phyloP scores from a whole-genome alignment of 2,888 invertebrate genomes.

The Orthosia cruda region DNA sequence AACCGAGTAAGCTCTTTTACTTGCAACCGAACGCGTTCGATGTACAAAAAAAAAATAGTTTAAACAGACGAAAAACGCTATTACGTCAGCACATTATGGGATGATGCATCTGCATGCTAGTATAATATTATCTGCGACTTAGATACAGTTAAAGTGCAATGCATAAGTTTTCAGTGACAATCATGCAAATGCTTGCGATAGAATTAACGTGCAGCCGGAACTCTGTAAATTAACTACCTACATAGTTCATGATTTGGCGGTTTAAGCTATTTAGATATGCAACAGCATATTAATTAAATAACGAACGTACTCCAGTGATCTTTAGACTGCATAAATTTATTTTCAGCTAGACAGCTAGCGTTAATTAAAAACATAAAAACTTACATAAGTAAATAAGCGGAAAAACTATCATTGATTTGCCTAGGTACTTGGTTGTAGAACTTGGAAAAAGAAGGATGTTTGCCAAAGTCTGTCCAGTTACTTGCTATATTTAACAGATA shows the following conservation, averaged over 20 bases:
- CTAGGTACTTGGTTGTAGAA: background rate
- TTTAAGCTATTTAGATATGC: background rate
- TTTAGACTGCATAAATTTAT: background rate
- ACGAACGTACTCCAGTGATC: background rate
- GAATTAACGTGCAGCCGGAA: background rate
- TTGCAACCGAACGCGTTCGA: no score
- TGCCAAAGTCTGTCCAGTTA: background rate
- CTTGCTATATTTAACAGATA: no score
- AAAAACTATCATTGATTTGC: background rate
- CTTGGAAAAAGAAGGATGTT: background rate
- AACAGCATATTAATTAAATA: background rate
- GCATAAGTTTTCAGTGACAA: constrained; percentile 6
- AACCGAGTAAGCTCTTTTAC: no score
- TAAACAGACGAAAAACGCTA: no score
- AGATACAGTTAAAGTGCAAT: background rate
- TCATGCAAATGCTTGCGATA: no score
- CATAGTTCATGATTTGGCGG: background rate
- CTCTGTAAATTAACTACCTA: background rate
- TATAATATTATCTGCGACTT: no score
- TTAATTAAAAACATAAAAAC: background rate
- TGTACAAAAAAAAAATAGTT: no score
- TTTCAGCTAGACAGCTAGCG: no score
- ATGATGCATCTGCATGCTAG: no score
- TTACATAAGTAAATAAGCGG: constrained; percentile 4
- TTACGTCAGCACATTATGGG: no score